Evolutionary conservation across 2,113 vertebrate species (phyloP).

Genomic region (Oreocharis arfaki): DNA sequence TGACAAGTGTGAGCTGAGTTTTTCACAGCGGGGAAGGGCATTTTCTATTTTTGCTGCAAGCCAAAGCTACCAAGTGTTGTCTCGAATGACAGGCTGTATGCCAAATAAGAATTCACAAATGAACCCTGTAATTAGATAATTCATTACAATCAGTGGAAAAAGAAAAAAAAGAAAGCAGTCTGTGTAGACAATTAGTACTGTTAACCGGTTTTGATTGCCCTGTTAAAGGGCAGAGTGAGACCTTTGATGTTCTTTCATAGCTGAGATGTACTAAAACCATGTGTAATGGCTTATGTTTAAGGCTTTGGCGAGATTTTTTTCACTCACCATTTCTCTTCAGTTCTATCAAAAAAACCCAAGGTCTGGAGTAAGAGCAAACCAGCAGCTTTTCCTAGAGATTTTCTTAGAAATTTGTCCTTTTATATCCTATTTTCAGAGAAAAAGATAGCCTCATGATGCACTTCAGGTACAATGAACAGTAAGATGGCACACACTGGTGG

Average conservation of each 20-base stretch:
- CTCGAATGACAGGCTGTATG: background rate
- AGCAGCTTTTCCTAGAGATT: background rate
- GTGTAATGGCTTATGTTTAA: background rate
- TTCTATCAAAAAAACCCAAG: background rate
- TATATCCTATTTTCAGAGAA: background rate
- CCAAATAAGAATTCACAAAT: background rate
- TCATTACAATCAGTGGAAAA: background rate
- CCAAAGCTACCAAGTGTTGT: background rate
- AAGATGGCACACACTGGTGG: background rate
- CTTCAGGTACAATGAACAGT: background rate
- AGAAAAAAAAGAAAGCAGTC: background rate
- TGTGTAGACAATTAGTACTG: background rate
- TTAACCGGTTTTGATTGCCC: background rate
- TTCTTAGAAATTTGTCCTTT: background rate
- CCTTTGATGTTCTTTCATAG: background rate
- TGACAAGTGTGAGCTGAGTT: background rate
- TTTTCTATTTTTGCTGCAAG: background rate
- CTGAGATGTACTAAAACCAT: background rate
- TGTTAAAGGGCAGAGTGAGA: background rate
- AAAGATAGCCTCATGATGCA: background rate
- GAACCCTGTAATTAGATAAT: background rate
- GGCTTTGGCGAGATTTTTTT: background rate
- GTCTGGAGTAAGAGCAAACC: background rate
- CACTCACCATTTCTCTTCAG: background rate
- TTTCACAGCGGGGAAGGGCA: accelerated